These are phyloP conservation scores for Phataginus tricuspis DNA, from an alignment of 2,797 vertebrate species.

Conservation along the genomic window DNA sequence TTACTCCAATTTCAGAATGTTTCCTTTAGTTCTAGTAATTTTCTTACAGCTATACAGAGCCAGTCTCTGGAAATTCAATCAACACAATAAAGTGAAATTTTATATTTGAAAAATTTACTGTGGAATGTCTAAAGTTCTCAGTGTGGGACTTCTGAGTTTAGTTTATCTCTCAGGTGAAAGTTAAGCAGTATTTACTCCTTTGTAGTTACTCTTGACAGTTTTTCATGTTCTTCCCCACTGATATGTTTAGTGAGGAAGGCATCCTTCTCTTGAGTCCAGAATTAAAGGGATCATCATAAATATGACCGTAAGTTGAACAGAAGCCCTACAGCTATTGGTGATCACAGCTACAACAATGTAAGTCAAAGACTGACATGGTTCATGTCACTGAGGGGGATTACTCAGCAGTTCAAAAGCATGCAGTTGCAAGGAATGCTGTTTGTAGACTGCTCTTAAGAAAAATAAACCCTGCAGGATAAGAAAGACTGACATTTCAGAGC, in stretches of 20 bases:
- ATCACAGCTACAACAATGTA: slow-evolving; percentile 33
- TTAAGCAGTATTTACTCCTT: neutral
- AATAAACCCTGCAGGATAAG: neutral
- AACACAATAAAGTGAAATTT: slow-evolving; percentile 33
- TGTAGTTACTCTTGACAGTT: slow-evolving; percentile 2
- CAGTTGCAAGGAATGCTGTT: neutral
- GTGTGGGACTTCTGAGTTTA: neutral
- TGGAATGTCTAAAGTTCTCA: neutral
- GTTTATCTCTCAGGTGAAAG: neutral
- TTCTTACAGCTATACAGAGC: neutral
- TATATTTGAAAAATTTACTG: slow-evolving; percentile 4
- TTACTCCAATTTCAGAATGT: neutral
- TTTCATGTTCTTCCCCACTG: neutral
- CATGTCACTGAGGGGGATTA: slow-evolving; percentile 40
- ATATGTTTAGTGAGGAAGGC: neutral
- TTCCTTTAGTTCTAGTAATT: neutral
- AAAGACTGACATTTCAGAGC: neutral
- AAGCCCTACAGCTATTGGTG: slow-evolving; percentile 54
- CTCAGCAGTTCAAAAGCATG: neutral
- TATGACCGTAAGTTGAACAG: neutral
- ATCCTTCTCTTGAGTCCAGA: neutral
- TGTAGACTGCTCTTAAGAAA: neutral
- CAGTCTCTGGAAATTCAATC: slow-evolving; percentile 36
- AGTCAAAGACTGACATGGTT: neutral
- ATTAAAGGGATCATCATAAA: slow-evolving; percentile 74